Conservation (phyloP, 2,113 vertebrate species). For the Pitta sordida region DNA sequence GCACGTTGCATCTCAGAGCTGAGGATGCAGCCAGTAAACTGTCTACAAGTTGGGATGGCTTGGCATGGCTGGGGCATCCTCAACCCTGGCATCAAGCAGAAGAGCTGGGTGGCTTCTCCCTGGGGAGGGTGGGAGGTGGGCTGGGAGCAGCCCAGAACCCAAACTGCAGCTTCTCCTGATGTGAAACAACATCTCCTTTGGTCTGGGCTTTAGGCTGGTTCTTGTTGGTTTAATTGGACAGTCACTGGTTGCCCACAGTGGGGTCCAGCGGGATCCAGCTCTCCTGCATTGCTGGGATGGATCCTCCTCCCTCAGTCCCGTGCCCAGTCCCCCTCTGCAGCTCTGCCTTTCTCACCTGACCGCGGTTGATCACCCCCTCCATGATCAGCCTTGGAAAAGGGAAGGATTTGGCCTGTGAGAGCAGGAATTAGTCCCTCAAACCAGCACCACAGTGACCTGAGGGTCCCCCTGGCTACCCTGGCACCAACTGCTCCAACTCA, state of each 20-base stretch:
- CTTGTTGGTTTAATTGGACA: not conserved
- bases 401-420: not conserved
- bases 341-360: not conserved
- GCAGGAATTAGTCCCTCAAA: not conserved
- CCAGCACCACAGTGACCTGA: not conserved
- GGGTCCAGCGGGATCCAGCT: not conserved
- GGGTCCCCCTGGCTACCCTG: not conserved
- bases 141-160: not conserved
- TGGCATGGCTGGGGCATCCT: not conserved
- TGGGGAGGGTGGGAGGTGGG: not conserved
- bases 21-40: not conserved
- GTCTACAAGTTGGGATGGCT: not conserved
- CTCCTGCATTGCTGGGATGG: not conserved
- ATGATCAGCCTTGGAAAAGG: not conserved
- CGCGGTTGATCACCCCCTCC: not conserved
- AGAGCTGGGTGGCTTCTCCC: not conserved
- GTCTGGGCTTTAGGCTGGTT: not conserved
- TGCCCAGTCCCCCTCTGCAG: not conserved
- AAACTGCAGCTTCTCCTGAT: too few species aligned
- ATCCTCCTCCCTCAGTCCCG: not conserved
- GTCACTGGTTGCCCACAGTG: not conserved
- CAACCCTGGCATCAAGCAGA: fast-evolving
- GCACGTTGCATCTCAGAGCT: not conserved
- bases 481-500: not conserved
- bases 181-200: not conserved